Conservation (phyloP, 2,797 vertebrate species). For the Chiloscyllium punctatum region DNA sequence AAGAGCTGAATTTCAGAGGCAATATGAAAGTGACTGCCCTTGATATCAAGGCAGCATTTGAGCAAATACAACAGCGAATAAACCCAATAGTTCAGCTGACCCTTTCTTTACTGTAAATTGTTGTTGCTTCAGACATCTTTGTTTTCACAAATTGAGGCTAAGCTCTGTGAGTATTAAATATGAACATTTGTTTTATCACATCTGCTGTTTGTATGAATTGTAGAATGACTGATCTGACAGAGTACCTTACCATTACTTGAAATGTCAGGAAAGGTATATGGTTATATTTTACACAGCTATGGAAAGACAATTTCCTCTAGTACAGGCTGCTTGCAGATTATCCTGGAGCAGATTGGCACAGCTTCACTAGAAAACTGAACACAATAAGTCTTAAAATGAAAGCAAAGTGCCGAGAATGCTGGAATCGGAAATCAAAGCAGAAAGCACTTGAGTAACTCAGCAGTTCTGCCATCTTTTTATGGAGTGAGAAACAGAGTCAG, state of each 20-base stretch:
- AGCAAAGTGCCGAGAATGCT: no score
- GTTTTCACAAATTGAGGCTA: not conserved
- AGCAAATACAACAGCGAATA: no score
- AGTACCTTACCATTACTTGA: not conserved
- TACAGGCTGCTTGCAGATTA: not conserved
- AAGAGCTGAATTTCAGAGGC: no score
- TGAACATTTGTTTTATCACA: not conserved
- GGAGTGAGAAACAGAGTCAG: no score
- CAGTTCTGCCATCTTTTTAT: no score
- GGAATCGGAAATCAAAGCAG: no score
- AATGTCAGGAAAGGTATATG: not conserved
- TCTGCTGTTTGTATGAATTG: not conserved
- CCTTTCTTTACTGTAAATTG: no score
- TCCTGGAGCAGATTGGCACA: not conserved
- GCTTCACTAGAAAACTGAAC: not conserved
- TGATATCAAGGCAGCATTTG: no score
- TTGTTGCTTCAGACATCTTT: no score
- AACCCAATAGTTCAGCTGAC: no score
- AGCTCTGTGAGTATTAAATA: not conserved
- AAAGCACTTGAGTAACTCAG: no score
- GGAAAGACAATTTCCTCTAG: not conserved
- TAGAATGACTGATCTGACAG: not conserved
- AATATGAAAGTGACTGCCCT: no score
- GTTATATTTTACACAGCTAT: not conserved
- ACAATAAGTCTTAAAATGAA: not conserved